These are phyloP conservation scores for Micronycteris hirsuta DNA, from an alignment of 2,113 vertebrate genomes.

Conservation along the genomic window DNA sequence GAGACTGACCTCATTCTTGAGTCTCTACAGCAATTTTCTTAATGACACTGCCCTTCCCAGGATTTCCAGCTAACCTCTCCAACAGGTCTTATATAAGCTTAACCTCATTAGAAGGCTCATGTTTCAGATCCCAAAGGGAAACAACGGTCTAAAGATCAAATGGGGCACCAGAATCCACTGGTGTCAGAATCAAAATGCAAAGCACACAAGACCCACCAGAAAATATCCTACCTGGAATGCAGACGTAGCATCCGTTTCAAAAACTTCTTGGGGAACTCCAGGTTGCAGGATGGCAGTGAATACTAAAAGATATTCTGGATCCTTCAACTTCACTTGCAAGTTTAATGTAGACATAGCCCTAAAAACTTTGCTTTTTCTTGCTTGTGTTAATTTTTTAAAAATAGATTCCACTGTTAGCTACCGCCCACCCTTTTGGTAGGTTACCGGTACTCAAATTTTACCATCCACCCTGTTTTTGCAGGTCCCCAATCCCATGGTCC, in stretches of 20 bases:
- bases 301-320: neutral
- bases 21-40: neutral
- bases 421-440: neutral
- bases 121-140: slow-evolving; percentile 5
- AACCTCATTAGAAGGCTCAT: neutral
- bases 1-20: neutral
- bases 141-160: neutral
- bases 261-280: slow-evolving; percentile 72
- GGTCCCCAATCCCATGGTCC: neutral
- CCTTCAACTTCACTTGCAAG: slow-evolving; percentile 42
- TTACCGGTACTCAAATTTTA: neutral
- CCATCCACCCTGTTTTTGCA: neutral
- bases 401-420: neutral
- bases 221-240: slow-evolving; percentile 63
- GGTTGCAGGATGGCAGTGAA: slow-evolving; percentile 41
- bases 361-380: slow-evolving; percentile 24
- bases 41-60: neutral
- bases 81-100: neutral
- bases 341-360: slow-evolving; percentile 71
- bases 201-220: neutral
- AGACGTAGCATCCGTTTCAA: slow-evolving; percentile 67
- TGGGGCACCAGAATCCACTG: neutral
- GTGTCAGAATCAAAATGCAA: neutral
- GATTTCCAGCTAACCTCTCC: neutral
- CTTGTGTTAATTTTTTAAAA: neutral